A percentile compares a stretch with the other conserved stretches of the same genome.
Evolutionary conservation across 2,113 vertebrate genomes (phyloP).

Genomic region (Toxostoma redivivum): DNA sequence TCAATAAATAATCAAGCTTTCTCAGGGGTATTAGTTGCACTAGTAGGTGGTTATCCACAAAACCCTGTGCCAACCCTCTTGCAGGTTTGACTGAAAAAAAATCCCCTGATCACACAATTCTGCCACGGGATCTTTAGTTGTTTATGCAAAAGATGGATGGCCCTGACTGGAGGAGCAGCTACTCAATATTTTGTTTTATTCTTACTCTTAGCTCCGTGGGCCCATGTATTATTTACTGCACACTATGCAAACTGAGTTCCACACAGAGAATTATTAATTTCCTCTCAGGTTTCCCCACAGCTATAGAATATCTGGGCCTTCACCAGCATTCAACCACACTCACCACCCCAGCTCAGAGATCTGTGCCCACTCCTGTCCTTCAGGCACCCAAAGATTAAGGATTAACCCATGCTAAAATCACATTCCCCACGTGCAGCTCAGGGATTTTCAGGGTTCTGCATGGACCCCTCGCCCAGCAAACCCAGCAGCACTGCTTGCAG

Average conservation of each 20-base stretch:
- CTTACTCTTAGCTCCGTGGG: background rate
- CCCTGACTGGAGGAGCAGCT: background rate
- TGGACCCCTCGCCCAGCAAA: accelerated
- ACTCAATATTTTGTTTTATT: constrained; percentile 11
- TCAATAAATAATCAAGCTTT: background rate
- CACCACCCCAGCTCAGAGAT: background rate
- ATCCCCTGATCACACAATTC: background rate
- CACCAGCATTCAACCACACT: background rate
- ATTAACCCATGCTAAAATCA: accelerated
- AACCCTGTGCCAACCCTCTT: background rate
- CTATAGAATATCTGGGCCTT: background rate
- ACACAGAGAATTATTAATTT: constrained; percentile 2
- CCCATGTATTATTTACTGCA: constrained; percentile 26
- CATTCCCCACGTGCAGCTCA: accelerated
- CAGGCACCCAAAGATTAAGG: accelerated
- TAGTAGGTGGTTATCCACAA: background rate
- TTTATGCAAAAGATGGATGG: background rate
- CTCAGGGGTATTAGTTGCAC: background rate
- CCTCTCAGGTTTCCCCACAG: background rate
- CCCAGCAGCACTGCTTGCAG: background rate
- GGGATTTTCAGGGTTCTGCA: background rate
- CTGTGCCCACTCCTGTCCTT: background rate
- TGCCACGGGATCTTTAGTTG: background rate
- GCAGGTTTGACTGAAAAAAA: background rate
- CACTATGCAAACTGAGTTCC: background rate